Percentiles rank a stretch among this genome's conserved stretches.
Evolutionary conservation across 92 coral and sea anemone species (phyloP).

Genomic region (Palythoa caribaeorum): DNA sequence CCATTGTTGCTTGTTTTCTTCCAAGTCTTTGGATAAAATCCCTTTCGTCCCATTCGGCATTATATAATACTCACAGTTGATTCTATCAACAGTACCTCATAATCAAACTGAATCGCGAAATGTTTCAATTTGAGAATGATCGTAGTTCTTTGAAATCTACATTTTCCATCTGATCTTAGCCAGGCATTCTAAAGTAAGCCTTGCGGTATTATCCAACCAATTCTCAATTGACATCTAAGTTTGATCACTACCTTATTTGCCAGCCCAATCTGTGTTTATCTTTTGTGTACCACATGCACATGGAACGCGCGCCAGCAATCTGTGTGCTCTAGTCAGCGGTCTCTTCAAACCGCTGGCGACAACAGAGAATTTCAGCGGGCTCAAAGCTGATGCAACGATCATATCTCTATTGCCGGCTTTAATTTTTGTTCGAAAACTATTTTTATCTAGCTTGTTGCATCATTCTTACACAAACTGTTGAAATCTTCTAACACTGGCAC

Average conservation of each 20-base stretch:
- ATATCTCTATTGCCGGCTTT: neutral
- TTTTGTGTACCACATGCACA: no score
- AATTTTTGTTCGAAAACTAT: neutral
- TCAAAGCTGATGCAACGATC: slow-evolving; percentile 39
- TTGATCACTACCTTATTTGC: neutral
- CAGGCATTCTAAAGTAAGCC: no score
- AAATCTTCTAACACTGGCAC: neutral
- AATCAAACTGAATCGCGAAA: neutral
- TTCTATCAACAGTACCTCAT: neutral
- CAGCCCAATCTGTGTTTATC: no score
- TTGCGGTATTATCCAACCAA: neutral
- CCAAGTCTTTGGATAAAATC: no score
- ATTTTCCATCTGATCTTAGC: neutral
- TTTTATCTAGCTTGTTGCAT: slow-evolving; percentile 19
- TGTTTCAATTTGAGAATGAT: neutral
- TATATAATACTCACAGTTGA: no score
- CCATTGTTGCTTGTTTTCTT: no score
- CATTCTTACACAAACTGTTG: neutral
- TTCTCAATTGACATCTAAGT: neutral
- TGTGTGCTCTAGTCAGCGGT: slow-evolving; percentile 34
- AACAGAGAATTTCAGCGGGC: neutral
- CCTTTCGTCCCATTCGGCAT: no score
- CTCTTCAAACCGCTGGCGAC: slow-evolving; percentile 7
- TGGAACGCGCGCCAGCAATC: neutral
- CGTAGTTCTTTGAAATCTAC: no score